These are phyloP conservation scores for Sinocyclocheilus rhinocerous DNA, from an alignment of 2,113 vertebrate genomes.

Conservation along the genomic window DNA sequence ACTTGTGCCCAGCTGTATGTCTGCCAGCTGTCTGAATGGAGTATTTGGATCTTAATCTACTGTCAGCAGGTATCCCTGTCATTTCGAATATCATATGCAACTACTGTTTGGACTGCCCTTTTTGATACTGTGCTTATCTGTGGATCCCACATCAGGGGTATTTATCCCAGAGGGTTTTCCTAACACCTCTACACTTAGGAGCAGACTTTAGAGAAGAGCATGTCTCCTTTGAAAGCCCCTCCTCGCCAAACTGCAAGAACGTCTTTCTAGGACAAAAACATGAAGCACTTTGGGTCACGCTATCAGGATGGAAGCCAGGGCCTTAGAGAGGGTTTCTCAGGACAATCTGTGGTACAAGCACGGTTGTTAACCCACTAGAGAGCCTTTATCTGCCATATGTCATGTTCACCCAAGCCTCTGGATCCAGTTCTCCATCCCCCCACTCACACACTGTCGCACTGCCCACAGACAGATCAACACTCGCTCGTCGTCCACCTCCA, in stretches of 20 bases:
- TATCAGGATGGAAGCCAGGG: conserved; percentile 83
- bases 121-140: background rate
- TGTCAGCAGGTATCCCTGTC: conserved; percentile 47
- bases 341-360: conserved; percentile 88
- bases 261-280: conserved; percentile 63
- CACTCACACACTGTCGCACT: background rate
- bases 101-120: background rate
- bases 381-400: conserved; percentile 91
- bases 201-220: conserved; percentile 27
- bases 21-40: conserved; percentile 31
- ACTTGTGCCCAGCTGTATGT: conserved; percentile 8
- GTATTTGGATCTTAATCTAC: conserved; percentile 45
- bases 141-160: background rate
- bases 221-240: conserved; percentile 7
- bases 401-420: conserved; percentile 81
- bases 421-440: conserved; percentile 25
- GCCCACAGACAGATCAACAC: conserved; percentile 42
- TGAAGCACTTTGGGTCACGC: conserved; percentile 63
- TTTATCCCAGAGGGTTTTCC: background rate
- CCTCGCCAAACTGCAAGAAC: conserved; percentile 47
- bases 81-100: background rate
- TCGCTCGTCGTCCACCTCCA: conserved; percentile 73
- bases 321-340: conserved; percentile 82
- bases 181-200: background rate
- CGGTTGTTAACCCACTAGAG: conserved; percentile 94